A percentile compares a stretch with the other conserved stretches of the same genome.
Conservation (phyloP, 1,140 invertebrate genomes). For the Asobara japonica region DNA sequence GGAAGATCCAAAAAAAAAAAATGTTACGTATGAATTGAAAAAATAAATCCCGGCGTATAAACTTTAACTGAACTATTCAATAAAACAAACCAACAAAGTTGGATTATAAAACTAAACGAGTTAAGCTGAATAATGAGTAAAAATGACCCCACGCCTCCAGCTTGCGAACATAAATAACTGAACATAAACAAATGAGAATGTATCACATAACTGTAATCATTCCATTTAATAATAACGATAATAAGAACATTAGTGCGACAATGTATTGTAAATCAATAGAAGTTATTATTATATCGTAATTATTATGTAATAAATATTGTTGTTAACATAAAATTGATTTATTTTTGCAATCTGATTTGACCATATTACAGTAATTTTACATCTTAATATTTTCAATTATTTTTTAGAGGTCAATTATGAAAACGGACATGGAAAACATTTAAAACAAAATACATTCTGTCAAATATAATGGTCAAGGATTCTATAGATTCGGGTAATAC, state of each 20-base stretch:
- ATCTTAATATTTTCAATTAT: too few relatives aligned
- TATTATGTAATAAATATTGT: constrained; percentile 69
- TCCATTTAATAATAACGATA: constrained; percentile 63
- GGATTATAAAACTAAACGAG: constrained; percentile 19
- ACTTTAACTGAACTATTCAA: neutral
- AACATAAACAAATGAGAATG: constrained; percentile 42
- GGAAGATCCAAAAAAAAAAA: too few relatives aligned
- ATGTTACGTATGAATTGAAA: too few relatives aligned
- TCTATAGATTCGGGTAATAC: too few relatives aligned
- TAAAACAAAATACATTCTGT: too few relatives aligned
- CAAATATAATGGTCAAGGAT: too few relatives aligned
- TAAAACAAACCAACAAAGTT: neutral
- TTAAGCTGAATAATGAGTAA: constrained; percentile 7
- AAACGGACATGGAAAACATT: too few relatives aligned
- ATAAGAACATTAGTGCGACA: constrained; percentile 61
- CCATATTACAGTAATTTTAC: too few relatives aligned
- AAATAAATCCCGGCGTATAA: too few relatives aligned
- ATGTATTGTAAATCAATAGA: constrained; percentile 66
- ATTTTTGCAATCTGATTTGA: neutral
- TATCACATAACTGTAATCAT: constrained; percentile 65
- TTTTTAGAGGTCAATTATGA: too few relatives aligned
- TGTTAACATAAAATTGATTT: constrained; percentile 59
- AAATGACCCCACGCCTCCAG: constrained; percentile 35
- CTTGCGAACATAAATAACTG: constrained; percentile 31
- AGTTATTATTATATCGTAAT: constrained; percentile 67